Evolutionary conservation across 2,888 invertebrate genomes (phyloP), one percentile per base, ranked within the genome.

Genomic region (Parasteatoda lunata): DNA sequence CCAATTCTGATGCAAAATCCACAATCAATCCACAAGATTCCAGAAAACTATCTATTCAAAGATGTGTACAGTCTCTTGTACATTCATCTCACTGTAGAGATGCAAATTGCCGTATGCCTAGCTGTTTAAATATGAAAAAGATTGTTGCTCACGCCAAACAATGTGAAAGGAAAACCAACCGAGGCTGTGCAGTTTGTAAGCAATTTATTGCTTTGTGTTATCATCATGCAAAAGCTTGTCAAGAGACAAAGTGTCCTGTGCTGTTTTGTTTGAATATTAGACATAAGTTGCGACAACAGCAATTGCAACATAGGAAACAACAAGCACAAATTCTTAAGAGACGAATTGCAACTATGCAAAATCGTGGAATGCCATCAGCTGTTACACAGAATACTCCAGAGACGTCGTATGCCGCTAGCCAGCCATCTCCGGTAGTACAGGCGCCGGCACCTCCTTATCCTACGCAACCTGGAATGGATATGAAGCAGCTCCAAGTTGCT

Each of bases 241-340:
- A 87, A 93, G 97, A 97, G 93, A 95, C 95, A 89, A 98, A 98
- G 93, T 99, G 98, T 93, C 96, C 97, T 88, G 99, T 99, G 92
- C 99, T 99, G 89, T 99, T 99, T 95, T 99, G 99, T 94, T 95
- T 96, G 91, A 98, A 98, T 92, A 98, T 99, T 92, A 98, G 99
- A 93, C 97, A 98, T 92, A 99, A 99, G 93, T 93, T 99, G 91
- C 96, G 97, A 91, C 98, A 99, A 92, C 99, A 99, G 92, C 98
- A 99, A 92, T 93, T 97, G 89, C 98, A 98, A 91, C 97, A 98
- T 92, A 94, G 97, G 91, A 93, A 98, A 90, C 98, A 98, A 92
- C 98, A 99, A 92, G 97, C 97, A 89, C 98, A 98, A 93, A 93
- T 98, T 92, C 93, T 99, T 91, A 94, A 93, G 88, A 91, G 94